Conservation (phyloP, 2,113 vertebrate species). For the Vulpes lagopus region DNA sequence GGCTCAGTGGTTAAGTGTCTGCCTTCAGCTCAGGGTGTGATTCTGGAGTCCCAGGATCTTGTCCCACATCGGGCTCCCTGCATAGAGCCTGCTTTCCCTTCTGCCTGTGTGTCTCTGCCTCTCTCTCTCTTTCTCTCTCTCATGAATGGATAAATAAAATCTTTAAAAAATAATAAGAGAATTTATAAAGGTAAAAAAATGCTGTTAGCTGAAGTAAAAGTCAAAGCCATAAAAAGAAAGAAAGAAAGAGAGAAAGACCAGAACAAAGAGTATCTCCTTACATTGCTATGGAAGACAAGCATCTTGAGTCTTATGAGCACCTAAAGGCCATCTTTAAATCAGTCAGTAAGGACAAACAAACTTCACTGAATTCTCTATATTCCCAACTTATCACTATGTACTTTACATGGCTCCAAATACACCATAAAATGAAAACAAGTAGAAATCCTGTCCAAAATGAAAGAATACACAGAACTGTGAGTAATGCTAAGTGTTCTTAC, state of each 20-base stretch:
- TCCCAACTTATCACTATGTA: background rate
- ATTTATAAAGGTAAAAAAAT: conserved; percentile 31
- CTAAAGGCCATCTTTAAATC: background rate
- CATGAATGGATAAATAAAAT: too few relatives aligned
- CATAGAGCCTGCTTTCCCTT: too few relatives aligned
- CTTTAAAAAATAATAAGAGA: background rate
- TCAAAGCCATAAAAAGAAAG: background rate
- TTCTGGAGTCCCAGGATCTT: too few relatives aligned
- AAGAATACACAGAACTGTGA: background rate
- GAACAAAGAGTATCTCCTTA: background rate
- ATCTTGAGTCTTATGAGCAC: background rate
- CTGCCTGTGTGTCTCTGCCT: too few relatives aligned
- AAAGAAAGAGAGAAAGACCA: background rate
- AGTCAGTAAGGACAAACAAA: background rate
- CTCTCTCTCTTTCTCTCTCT: too few relatives aligned
- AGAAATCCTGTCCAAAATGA: background rate
- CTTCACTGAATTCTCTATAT: background rate
- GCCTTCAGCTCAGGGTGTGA: too few relatives aligned
- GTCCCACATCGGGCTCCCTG: too few relatives aligned
- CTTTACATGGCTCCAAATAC: background rate
- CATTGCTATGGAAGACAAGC: background rate
- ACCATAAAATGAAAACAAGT: background rate
- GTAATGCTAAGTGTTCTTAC: background rate
- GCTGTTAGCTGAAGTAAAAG: background rate
- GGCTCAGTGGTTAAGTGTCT: too few relatives aligned